Base-by-base conservation (phyloP, 2,888 invertebrate genomes). In the Meiosimyza platycephala region DNA sequence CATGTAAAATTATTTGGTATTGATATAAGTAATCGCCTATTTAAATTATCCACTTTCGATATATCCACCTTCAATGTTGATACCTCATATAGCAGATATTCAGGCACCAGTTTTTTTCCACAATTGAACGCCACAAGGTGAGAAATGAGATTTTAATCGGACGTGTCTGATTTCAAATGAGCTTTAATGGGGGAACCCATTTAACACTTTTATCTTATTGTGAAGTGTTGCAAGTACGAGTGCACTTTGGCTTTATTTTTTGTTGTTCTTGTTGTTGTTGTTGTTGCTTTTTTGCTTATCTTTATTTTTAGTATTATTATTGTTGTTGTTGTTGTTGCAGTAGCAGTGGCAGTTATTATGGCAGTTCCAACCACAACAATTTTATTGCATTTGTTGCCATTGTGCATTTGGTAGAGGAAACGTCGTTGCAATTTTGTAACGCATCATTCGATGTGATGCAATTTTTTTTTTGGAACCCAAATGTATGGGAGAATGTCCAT, bases 61-160 rank as follows among this genome's bases (percentile, higher is more conserved):
- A 40, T 40, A 9, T 9, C 40, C 40, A 40, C 40, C 40, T 9
- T 9, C 40, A 40, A 40, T 40, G 40, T 28, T 40, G 40, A 9
- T 40, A 9, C 40, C 40, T 40, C 9, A 40, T 28, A 40, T 1
- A 40, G 67, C 62, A 40, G 40, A 40, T 71, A 52, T 65, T 64
- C 55, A 55, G 72, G 69, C 77, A 75, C 72, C 76, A 66, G 64
- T 59, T 74, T 59, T 74, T 72, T 75, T 74, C 72, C 75, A 71
- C 63, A 60, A 62, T n/a, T 51, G 62, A 75, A 72, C 77, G 77
- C 80, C 79, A 78, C 80, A 80, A 86, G 86, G 86, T 86, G 86
- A 86, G 86, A 86, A 86, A 86, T 85, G 83, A 85, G 86, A 86
- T 86, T 86, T 86, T 86, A 86, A 86, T 86, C 87, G 86, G 85